Base-by-base conservation (phyloP, 2,797 vertebrate species). In the Mormyrus proboscirostris region DNA sequence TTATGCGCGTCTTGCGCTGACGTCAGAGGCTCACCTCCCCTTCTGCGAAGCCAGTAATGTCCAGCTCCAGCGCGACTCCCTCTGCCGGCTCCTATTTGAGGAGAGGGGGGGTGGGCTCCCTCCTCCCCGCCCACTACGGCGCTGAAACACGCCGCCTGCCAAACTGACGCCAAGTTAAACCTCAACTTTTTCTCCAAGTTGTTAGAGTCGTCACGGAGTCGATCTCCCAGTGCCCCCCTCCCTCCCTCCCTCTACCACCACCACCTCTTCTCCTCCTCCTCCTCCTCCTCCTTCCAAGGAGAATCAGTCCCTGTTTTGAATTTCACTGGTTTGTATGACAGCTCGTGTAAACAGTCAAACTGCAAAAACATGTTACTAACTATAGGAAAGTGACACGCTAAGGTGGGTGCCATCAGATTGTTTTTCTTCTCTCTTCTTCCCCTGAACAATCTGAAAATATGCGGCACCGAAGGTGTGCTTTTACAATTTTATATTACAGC, bases 21-120 rank as follows among this genome's bases (percentile, higher is more conserved):
- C 96, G 96, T 97, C 96, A 96, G 62, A 89, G 89, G 90, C 8
- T 91, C 86, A 65, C 95, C 95, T 89, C 96, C 93, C 93, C 95
- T 94, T 92, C 92, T 92, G 82, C 88, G 87, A 91, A 93, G 94
- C 96, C 96, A 96, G 94, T 96, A 92, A 93, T 90, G 93, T 90
- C 89, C 69, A 91, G 91, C 91, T 90, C 50, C 88, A 0, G 91
- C 96, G 94, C 95, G 94, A 91, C 95, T 95, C 86, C 91, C 25
- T 89, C 85, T 65, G 62, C 88, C 88, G 12, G 92, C 91, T 94
- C 95, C 93, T 92, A 95, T 95, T 95, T 93, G 93, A 91, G 91
- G 93, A 89, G 89, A 89, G 90, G 38, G 89, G 89, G 94, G 95
- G 95, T 93, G 95, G 93, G 93, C 44, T 83, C 86, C 89, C 88